Evolutionary conservation across 2,888 invertebrate genomes (phyloP).

Genomic region (Kuschelorhynchus macadamiae): DNA sequence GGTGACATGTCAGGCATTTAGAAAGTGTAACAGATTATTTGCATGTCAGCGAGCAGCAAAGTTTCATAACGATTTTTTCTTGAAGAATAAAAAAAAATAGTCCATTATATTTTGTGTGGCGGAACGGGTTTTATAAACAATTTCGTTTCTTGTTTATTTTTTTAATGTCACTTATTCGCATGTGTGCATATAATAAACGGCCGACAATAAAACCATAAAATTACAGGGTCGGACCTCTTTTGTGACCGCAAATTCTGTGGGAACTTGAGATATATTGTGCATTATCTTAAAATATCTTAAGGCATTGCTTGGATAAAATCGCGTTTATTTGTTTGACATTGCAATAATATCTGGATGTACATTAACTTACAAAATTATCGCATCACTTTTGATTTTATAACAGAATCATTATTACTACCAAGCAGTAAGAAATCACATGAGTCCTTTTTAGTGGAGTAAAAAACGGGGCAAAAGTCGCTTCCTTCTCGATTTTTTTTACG

Average conservation of each 20-base stretch:
- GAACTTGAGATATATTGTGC: background rate
- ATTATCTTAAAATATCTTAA: too few species aligned
- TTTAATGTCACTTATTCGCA: conserved; percentile 25
- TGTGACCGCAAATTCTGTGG: background rate
- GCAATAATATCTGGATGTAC: too few species aligned
- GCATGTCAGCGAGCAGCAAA: conserved; percentile 37
- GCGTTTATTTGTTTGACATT: too few species aligned
- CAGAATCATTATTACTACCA: too few species aligned
- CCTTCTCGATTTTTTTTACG: too few species aligned
- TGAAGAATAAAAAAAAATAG: conserved; percentile 32
- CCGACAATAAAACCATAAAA: conserved; percentile 8
- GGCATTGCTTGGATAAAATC: too few species aligned
- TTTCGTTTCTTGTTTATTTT: conserved; percentile 19
- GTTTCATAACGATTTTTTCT: conserved; percentile 41
- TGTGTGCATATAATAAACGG: conserved; percentile 14
- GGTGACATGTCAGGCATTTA: conserved; percentile 37
- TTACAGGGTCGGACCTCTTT: conserved; percentile 2
- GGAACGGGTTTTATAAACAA: conserved; percentile 37
- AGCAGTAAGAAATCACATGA: too few species aligned
- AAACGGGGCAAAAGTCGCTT: too few species aligned
- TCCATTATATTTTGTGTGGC: conserved; percentile 31
- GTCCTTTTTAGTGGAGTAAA: too few species aligned
- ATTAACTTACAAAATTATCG: too few species aligned
- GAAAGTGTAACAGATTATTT: conserved; percentile 48
- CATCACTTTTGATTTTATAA: too few species aligned